Percentiles rank a stretch among this genome's conserved stretches.
phyloP scores from a whole-genome alignment of 1,140 invertebrate genomes.

The Drosophila nebulosa region DNA sequence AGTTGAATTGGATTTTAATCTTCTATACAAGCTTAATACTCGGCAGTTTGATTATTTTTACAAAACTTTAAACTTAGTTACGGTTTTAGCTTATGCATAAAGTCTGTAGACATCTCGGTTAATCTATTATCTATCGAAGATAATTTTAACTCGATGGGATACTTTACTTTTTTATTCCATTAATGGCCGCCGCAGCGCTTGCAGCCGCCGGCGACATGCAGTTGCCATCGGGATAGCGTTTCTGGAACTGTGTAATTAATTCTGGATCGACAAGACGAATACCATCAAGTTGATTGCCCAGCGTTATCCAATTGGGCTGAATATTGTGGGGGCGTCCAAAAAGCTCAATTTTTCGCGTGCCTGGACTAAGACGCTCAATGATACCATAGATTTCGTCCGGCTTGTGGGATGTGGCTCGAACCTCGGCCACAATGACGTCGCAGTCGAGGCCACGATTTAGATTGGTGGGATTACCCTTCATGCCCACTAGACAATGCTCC shows the following conservation, averaged over 20 bases:
- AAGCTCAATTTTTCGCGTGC: conserved; percentile 98
- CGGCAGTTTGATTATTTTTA: background rate
- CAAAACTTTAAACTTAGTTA: background rate
- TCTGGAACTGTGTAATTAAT: conserved; percentile 93
- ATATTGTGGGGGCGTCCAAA: conserved; percentile 99
- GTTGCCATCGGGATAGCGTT: conserved; percentile 94
- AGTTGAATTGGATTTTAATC: background rate
- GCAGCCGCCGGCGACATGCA: conserved; percentile 76
- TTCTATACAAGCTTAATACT: background rate
- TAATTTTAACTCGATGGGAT: conserved; percentile 3
- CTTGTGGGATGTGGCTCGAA: conserved; percentile 98
- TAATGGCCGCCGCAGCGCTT: conserved; percentile 32
- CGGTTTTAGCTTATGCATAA: background rate
- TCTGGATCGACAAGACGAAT: conserved; percentile 96
- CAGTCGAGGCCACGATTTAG: conserved; percentile 97
- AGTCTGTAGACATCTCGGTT: background rate
- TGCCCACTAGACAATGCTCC: conserved; percentile 98
- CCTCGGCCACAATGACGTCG: conserved; percentile 99
- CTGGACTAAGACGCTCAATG: conserved; percentile 92
- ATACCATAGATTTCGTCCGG: conserved; percentile 99
- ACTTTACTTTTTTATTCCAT: conserved; percentile 60
- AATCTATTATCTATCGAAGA: background rate
- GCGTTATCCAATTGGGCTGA: conserved; percentile 95
- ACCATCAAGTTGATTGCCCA: conserved; percentile 75
- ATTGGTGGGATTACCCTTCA: conserved; percentile 96